Base-by-base conservation (phyloP, 2,797 vertebrate genomes). In the Myotis pilosus region DNA sequence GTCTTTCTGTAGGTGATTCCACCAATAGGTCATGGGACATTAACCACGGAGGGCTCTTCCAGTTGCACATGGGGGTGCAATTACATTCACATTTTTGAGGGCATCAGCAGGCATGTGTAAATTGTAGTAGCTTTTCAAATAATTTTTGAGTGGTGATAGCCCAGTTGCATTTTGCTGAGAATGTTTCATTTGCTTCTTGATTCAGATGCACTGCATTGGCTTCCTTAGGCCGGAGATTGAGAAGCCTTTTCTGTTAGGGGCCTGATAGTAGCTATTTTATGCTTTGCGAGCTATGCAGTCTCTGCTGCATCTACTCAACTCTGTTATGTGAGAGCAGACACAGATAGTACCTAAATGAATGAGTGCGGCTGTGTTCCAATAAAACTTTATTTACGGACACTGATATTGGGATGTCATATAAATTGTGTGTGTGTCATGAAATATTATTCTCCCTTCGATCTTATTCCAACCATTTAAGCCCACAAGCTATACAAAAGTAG, bases 211-310 rank as follows among this genome's bases (percentile, higher is more conserved):
- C 13, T 38, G 41, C 64, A 44, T 25, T 23, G 17, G 11, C 53
- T 89, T 90, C n/a, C 72, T 78, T 19, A 84, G 33, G 41, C 25
- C 47, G n/a, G 30, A 95, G 38, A 11, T 3, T 51, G 17, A 30
- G 8, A 41, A 49, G 44, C 1, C 1, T 84, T 94, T 80, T 90
- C 57, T n/a, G 3, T 17, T 33, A 87, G 81, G 51, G 1, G 16
- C 17, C 76, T 76, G 22, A 33, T 5, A 57, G 68, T 95, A 95
- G 95, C 93, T 91, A 68, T 66, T 94, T 47, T 16, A 33, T 38
- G 38, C 23, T 89, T 41, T 92, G 28, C 3, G 10, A 25, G 2
- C 7, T 20, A 20, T 3, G 8, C 4, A 13, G 11, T 79, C 10
- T 82, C 60, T 36, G 12, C 11, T 38, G 36, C 19, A 41, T 41